Base-by-base conservation (phyloP, 2,888 invertebrate species). In the Campoletis raptor region DNA sequence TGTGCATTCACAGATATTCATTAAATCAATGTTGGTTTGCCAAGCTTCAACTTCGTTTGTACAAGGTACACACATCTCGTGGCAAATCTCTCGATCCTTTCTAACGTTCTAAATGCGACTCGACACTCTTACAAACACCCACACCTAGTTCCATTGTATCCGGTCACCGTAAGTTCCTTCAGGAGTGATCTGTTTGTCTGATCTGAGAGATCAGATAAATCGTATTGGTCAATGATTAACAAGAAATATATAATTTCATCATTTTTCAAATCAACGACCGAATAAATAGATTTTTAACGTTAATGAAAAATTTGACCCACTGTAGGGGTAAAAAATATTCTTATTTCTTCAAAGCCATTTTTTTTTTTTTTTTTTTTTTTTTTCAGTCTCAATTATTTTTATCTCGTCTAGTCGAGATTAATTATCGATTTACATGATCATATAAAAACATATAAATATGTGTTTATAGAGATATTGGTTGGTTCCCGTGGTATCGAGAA, bases 71-170 rank as follows among this genome's bases (percentile, higher is more conserved):
- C 79, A 61, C 57, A 70, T 45, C 64, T 77, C 79, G 69, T n/a
- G 18, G 54, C 45, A 70, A 79, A 78, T 45, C 64, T 72, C 77
- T n/a, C 64, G 67, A 73, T 73, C 83, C 83, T 83, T 83, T 83
- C 79, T 79, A 83, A 79, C 79, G 73, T 54, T 73, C 45, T 48
- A 57, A 79, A 36, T n/a, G 79, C 52, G 42, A 36, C 66, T 69
- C 30, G 67, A 73, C 57, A 72, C 72, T 73, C 73, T 57, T 36
- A 12, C 45, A 45, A 57, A 61, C 73, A 73, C 78, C 42, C 70
- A 61, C 78, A 42, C 69, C 40, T 79, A 30, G 40, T 69, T 70
- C 30, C 42, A 40, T 48, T 24, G 70, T 83, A 72, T 83, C 78
- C 83, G 78, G 61, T 15, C 78, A 69, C 67, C 40, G 61, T 30